Evolutionary conservation across 2,113 vertebrate genomes (phyloP), one percentile per base, ranked within the genome.

Genomic region (Tetrax tetrax): DNA sequence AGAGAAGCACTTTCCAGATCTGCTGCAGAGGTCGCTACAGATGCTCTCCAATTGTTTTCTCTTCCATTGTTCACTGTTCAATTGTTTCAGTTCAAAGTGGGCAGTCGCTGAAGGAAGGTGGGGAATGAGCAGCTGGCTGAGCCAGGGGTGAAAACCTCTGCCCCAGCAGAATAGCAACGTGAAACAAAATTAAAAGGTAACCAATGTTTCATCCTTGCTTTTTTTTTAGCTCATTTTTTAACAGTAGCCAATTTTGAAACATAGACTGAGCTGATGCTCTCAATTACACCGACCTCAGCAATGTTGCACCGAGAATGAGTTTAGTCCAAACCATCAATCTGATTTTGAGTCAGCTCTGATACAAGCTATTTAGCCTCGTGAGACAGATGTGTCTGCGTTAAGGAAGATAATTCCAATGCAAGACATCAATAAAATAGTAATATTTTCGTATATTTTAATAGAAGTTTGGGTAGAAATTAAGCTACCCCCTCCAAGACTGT

Each of bases 41-140:
- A 3, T 0, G 1, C 57, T 31, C 14, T 1, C 13, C 21, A 7
- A 1, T 9, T 16, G 33, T 22, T 38, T 56, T 31, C 47, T 43
- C 14, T 43, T 43, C 14, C 6, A 43, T 24, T 47, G 31, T 27
- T 74, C 11, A 2, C 45, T 74, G 28, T 29, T 50, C n/a, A 10
- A 1, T 28, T 43, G 35, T 43, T 41, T 24, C 4, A 10, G 14
- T 11, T 75, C 50, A 12, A 29, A 48, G 38, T 6, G 27, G 29
- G 43, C 35, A 24, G 47, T 37, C 41, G 5, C 37, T 21, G 37
- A 10, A 21, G 51, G 50, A 47, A 41, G 37, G 28, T 37, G 61
- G 28, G 76, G 7, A 60, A 20, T 3, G 38, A 59, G 50, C 37
- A 76, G 54, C 68, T 51, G 61, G 37, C 8, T 38, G 63, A 53